Conservation (phyloP, 2,888 invertebrate genomes). For the Tetranychus truncatus region DNA sequence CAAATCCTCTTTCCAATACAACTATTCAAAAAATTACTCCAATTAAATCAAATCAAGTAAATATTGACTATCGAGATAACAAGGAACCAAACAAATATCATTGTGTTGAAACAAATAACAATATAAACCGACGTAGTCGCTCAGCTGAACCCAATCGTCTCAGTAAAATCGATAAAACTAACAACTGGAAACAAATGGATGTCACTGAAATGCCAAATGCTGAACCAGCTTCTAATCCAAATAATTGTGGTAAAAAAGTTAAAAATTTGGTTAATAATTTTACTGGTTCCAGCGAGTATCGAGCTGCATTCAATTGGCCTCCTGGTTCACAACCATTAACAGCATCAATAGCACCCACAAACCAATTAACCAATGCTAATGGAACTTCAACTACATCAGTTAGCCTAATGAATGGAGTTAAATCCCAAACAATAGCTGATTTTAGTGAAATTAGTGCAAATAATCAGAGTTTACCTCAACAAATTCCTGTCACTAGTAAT, state of each 20-base stretch:
- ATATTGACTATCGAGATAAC: too few species aligned
- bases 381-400: background rate
- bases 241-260: background rate
- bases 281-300: conserved; percentile 46
- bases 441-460: conserved; percentile 12
- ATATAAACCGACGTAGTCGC: too few species aligned
- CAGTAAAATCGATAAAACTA: too few species aligned
- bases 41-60: too few species aligned
- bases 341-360: background rate
- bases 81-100: too few species aligned
- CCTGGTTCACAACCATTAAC: conserved; percentile 31
- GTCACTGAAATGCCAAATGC: background rate
- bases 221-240: background rate
- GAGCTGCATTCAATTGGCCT: conserved; percentile 77
- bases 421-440: conserved; percentile 15
- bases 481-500: background rate
- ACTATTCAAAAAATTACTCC: too few species aligned
- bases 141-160: too few species aligned
- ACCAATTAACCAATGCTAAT: background rate
- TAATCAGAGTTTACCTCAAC: background rate
- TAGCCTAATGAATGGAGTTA: background rate
- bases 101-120: too few species aligned
- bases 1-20: too few species aligned
- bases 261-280: background rate
- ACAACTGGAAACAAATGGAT: background rate